Base-by-base conservation (phyloP, 2,888 invertebrate genomes). In the Drosophila mettleri region DNA sequence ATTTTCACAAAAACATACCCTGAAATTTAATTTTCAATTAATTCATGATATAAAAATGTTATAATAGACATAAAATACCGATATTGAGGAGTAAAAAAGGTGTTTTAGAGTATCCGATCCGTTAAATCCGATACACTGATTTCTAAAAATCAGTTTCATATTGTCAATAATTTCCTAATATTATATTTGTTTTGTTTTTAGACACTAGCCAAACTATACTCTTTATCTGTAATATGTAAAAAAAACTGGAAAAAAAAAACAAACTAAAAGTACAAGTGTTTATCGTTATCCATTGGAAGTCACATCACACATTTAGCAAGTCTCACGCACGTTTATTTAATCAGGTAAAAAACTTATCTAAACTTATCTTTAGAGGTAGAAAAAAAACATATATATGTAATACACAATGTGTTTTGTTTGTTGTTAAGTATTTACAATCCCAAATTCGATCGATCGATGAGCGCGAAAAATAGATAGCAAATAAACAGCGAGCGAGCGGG, bases 241-340 rank as follows among this genome's bases (percentile, higher is more conserved):
- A 20, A n/a, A 22, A 9, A 16, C 7, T n/a, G n/a, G n/a, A n/a
- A n/a, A n/a, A n/a, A n/a, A n/a, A n/a, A n/a, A n/a, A n/a, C n/a
- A n/a, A 34, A 66, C 2, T 24, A 45, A 3, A 36, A 24, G n/a
- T 31, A 45, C 51, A 51, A 16, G 16, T 22, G 29, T 12, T 52
- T 46, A 64, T 65, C 65, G 53, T 20, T 6, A 3, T 64, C 9
- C 12, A 33, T 34, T 24, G 51, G 34, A 33, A 58, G 22, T 49
- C 43, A 22, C 12, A 33, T 68, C 31, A 20, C 22, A 52, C 24
- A 46, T 39, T 53, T 41, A 43, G 12, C 16, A 62, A 52, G 66
- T 45, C 46, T 38, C 46, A 43, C 22, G 54, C 82, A 74, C 82
- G 82, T 70, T 69, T 58, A 48, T 58, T 75, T 59, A 74, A 78